A percentile compares a stretch with the other conserved stretches of the same genome.
These are phyloP conservation scores for Characodon lateralis DNA, from an alignment of 2,797 vertebrate genomes.

Conservation along the genomic window DNA sequence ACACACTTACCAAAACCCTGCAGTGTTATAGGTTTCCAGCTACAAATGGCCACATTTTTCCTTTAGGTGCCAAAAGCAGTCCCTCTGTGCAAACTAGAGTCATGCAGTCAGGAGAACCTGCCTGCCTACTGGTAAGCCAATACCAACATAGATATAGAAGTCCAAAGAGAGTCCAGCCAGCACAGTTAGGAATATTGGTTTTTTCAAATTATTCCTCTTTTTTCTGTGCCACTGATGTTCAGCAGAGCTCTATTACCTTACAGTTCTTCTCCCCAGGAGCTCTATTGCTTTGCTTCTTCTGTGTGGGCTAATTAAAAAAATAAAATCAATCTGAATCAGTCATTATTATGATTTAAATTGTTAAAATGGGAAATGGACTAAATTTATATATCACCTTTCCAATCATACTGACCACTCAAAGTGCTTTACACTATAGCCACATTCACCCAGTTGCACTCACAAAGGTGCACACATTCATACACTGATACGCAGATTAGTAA, in stretches of 20 bases:
- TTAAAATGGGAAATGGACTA: too few species aligned
- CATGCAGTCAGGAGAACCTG: slow-evolving; percentile 60
- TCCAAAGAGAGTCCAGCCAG: slow-evolving; percentile 9
- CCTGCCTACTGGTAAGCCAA: slow-evolving; percentile 52
- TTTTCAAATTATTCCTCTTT: slow-evolving; percentile 23
- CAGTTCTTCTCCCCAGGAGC: background rate
- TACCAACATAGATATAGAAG: slow-evolving; percentile 57
- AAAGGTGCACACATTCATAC: too few species aligned
- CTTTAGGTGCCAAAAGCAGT: slow-evolving; percentile 1
- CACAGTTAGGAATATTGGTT: slow-evolving; percentile 33
- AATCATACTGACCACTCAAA: too few species aligned
- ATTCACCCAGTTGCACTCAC: too few species aligned
- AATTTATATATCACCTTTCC: too few species aligned
- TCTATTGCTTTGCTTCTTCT: background rate
- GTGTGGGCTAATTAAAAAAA: background rate
- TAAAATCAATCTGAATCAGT: background rate
- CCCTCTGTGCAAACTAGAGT: slow-evolving; percentile 27
- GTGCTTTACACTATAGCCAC: too few species aligned
- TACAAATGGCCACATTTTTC: slow-evolving; percentile 10
- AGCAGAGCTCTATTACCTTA: background rate
- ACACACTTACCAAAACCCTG: background rate
- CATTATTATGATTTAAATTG: background rate
- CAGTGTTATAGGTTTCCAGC: background rate
- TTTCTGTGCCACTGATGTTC: slow-evolving; percentile 14
- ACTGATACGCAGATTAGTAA: too few species aligned